These are phyloP conservation scores for Spizaetus ornatus DNA, from an alignment of 2,113 vertebrate species.

Conservation along the genomic window DNA sequence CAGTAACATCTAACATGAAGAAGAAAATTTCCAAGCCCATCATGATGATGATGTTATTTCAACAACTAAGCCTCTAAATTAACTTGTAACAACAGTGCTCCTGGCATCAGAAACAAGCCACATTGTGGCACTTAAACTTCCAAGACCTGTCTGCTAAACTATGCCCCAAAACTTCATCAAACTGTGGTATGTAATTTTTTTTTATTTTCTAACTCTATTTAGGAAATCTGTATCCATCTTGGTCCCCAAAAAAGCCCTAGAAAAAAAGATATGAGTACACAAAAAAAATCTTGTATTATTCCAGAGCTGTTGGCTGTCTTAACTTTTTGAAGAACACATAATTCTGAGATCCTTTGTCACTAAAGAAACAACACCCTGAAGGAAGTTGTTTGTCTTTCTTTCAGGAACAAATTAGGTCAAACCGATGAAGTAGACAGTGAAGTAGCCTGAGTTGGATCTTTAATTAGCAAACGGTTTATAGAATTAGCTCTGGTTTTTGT, in stretches of 20 bases:
- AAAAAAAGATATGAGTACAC: background rate
- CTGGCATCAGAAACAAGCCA: background rate
- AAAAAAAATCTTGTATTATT: background rate
- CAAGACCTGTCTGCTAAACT: background rate
- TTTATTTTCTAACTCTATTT: background rate
- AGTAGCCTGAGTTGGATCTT: conserved; percentile 18
- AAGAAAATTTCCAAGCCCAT: background rate
- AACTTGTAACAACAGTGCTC: background rate
- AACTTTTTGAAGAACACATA: background rate
- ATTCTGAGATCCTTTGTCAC: background rate
- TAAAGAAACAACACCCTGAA: background rate
- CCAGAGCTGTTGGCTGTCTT: background rate
- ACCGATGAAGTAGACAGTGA: background rate
- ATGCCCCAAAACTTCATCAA: background rate
- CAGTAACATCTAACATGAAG: background rate
- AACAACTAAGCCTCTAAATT: conserved; percentile 1
- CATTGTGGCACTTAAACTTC: background rate
- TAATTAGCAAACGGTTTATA: background rate
- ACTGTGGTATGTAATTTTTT: rapidly evolving
- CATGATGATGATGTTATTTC: background rate
- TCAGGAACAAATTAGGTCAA: conserved; percentile 35
- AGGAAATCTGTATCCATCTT: rapidly evolving
- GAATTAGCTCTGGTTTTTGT: conserved; percentile 46
- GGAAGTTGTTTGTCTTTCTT: background rate
- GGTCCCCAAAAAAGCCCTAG: background rate